Base-by-base conservation (phyloP, 92 coral and sea anemone genomes). In the Bergia puertoricense region DNA sequence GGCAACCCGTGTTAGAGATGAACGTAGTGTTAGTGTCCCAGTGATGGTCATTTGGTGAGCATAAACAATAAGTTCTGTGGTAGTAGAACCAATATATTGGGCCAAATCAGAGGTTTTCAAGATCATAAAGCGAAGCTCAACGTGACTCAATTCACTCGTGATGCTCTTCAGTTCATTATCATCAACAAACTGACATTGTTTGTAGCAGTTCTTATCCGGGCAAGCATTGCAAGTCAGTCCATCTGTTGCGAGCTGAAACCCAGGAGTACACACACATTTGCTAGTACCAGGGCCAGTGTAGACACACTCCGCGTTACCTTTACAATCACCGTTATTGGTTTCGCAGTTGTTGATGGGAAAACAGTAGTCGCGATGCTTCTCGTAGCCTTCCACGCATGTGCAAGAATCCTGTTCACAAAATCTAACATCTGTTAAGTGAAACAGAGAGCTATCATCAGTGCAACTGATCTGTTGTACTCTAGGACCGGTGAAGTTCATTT, bases 271-370 rank as follows among this genome's bases (percentile, higher is more conserved):
- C 40, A 51, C 15, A 36, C 89, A 75, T 13, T 74, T 41, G 54
- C 86, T 75, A 6, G 92, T 89, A 10, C 87, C 93, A 16, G 93
- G 93, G 74, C 89, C 92, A 40, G 89, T 91, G 92, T 82, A 91
- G 69, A 91, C 78, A 68, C 93, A 91, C 81, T 91, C 73, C 81
- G 92, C 92, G 76, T 89, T 79, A 38, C 89, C 89, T 38, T 45
- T 75, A 56, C 93, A 91, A 2, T 92, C 93, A 15, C 93, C 93
- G 45, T 85, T 54, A 69, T 74, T 85, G 57, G 86, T 79, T 37
- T 91, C 80, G 83, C 93, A 91, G 79, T 89, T 89, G 86, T 91
- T 91, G 85, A 91, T 89, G 56, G 93, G 92, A 85, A 91, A 89
- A 57, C 93, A 91, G 86, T 44, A 50, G 10, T 84, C 84, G 5